Evolutionary conservation across 2,113 vertebrate genomes (phyloP), one percentile per base, ranked within the genome.

Genomic region (Taxidea taxus): DNA sequence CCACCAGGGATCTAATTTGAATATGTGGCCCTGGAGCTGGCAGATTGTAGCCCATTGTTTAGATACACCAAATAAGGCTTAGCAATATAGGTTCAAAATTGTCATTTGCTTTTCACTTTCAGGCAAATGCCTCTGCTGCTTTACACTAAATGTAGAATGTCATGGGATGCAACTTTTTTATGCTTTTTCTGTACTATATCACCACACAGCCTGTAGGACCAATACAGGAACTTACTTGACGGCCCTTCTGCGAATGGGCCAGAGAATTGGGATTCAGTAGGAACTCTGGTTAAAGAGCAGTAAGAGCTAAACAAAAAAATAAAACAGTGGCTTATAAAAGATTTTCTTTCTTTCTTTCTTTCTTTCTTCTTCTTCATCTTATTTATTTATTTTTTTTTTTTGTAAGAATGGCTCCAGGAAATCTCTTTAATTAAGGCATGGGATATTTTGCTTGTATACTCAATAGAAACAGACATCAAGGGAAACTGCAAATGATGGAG

Each of bases 391-490:
- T 27, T 3, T 42, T 42, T 72, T 42, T 42, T 12, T 75, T 78
- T 83, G 47, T 58, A 96, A 74, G n/a, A 92, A 68, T 60, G 11
- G 37, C 62, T 87, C 11, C 31, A 95, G 49, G 66, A 90, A 97
- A 82, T 66, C 83, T 72, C 72, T 87, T 86, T 88, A 66, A 77
- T 60, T 84, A 54, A 94, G 54, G 20, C 31, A 60, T 84, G 20
- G 80, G 37, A 88, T 94, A 87, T 66, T 88, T 64, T 93, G 31
- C 85, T 12, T 44, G 1, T 16, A 70, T 29, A 34, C 25, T 93
- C 34, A 51, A 34, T 82, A 91, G 62, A 84, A 68, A 34, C 58
- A 94, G n/a, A 85, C 27, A 18, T 72, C 51, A 66, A 51, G 44
- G 31, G 49, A 92, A 88, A 47, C 39, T 84, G 3, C 11, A 31